Percentiles rank a stretch among this genome's conserved stretches.
These are phyloP conservation scores for Condylostylus longicornis DNA, from an alignment of 1,140 invertebrate genomes.

Conservation along the genomic window DNA sequence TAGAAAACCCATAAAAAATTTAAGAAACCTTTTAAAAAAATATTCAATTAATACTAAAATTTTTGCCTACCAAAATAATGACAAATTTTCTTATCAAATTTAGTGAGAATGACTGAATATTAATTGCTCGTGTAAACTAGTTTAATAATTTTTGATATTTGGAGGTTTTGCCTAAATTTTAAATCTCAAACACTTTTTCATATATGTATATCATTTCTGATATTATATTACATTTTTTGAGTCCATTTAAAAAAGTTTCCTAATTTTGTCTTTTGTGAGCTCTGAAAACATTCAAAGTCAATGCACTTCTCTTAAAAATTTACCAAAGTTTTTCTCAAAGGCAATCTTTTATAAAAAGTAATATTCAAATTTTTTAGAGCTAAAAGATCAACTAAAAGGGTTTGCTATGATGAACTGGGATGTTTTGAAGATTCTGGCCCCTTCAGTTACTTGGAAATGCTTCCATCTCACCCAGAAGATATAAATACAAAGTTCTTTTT, in stretches of 20 bases:
- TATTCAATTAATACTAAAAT: too few relatives aligned
- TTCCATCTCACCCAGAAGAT: conserved; percentile 75
- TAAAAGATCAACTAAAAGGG: conserved; percentile 51
- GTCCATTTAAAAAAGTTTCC: conserved; percentile 2
- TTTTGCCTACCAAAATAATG: too few relatives aligned
- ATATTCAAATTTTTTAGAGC: conserved; percentile 20
- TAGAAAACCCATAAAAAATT: too few relatives aligned
- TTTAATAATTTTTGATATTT: background rate
- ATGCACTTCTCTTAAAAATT: too few relatives aligned
- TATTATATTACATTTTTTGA: too few relatives aligned
- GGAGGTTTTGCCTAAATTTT: background rate
- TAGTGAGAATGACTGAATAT: too few relatives aligned
- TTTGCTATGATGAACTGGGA: conserved; percentile 84
- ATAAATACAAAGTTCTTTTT: conserved; percentile 66
- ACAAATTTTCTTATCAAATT: too few relatives aligned
- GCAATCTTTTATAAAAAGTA: background rate
- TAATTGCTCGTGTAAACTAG: too few relatives aligned
- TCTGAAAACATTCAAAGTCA: conserved; percentile 1
- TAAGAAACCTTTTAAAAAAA: too few relatives aligned
- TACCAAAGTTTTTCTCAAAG: background rate
- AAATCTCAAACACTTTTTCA: too few relatives aligned
- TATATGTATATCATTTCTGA: too few relatives aligned
- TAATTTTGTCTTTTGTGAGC: background rate
- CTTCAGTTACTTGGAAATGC: conserved; percentile 78
- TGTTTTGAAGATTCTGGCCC: conserved; percentile 85